Evolutionary conservation across 2,797 vertebrate genomes (phyloP).

Genomic region (Loriculus beryllinus): DNA sequence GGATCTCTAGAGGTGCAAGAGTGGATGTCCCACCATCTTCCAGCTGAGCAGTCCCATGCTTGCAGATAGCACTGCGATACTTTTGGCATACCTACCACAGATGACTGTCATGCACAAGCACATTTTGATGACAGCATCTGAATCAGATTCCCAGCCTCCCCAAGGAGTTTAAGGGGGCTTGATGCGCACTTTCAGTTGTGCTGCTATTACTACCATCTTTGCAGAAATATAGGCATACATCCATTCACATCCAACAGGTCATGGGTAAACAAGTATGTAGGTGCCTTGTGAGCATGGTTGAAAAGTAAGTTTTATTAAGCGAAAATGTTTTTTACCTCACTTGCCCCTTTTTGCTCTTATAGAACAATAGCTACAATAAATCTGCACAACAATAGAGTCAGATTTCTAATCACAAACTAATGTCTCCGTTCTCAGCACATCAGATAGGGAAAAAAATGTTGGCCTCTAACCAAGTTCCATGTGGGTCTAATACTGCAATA

Average conservation of each 20-base stretch:
- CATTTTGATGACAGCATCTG: not conserved
- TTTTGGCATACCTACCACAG: not conserved
- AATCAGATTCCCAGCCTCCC: not conserved
- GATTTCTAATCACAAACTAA: constrained; percentile 43
- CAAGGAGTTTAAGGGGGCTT: not conserved
- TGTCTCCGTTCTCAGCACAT: constrained; percentile 7
- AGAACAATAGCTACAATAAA: constrained; percentile 16
- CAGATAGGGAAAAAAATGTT: not conserved
- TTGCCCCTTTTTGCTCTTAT: not conserved
- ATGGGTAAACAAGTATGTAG: not conserved
- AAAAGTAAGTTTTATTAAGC: not conserved
- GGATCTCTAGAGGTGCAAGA: not conserved
- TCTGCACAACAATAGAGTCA: constrained; percentile 15
- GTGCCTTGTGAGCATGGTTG: not conserved
- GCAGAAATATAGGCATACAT: not conserved
- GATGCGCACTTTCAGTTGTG: not conserved
- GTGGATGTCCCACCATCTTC: not conserved
- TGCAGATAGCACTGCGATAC: not conserved
- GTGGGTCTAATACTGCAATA: constrained; percentile 54
- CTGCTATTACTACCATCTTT: not conserved
- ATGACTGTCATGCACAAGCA: accelerated
- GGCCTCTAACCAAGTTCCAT: constrained; percentile 41
- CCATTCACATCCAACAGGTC: not conserved
- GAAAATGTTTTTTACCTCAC: not conserved
- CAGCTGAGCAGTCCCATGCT: not conserved